Conservation (phyloP, 2,888 invertebrate species). For the Drosophila testacea region DNA sequence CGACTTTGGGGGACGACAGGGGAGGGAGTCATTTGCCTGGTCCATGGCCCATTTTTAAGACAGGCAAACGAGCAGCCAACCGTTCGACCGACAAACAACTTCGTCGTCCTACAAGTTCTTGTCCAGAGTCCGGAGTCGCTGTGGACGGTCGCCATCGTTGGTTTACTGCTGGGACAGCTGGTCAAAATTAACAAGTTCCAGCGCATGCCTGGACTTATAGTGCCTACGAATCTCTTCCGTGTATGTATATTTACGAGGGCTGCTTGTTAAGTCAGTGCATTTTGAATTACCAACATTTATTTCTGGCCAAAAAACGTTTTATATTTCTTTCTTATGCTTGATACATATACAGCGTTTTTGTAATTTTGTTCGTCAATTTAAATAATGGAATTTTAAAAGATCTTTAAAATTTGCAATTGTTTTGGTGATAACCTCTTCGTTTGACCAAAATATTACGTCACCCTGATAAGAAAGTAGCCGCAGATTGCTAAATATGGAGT, state of each 20-base stretch:
- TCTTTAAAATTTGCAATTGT: no score
- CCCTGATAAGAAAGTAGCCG: no score
- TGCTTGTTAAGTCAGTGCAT: no score
- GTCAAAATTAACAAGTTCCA: constrained; percentile 80
- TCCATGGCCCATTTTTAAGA: constrained; percentile 43
- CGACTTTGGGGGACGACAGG: background rate
- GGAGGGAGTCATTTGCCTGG: constrained; percentile 13
- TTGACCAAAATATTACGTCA: no score
- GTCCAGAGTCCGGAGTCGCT: constrained; percentile 17
- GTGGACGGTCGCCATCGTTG: constrained; percentile 36
- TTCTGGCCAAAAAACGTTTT: no score
- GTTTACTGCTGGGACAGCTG: constrained; percentile 76
- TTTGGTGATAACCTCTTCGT: no score
- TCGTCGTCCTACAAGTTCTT: constrained; percentile 46
- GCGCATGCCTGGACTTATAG: constrained; percentile 59
- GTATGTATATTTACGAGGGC: background rate
- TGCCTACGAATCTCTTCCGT: constrained; percentile 31
- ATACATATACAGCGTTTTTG: no score
- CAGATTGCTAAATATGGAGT: no score
- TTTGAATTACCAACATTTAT: no score
- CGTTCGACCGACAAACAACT: constrained; percentile 53
- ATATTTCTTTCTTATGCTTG: no score
- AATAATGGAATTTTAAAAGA: no score
- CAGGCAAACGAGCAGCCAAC: constrained; percentile 58
- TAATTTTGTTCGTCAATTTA: no score